Conservation (phyloP, 1,140 invertebrate genomes). For the Saccostrea glomerata region DNA sequence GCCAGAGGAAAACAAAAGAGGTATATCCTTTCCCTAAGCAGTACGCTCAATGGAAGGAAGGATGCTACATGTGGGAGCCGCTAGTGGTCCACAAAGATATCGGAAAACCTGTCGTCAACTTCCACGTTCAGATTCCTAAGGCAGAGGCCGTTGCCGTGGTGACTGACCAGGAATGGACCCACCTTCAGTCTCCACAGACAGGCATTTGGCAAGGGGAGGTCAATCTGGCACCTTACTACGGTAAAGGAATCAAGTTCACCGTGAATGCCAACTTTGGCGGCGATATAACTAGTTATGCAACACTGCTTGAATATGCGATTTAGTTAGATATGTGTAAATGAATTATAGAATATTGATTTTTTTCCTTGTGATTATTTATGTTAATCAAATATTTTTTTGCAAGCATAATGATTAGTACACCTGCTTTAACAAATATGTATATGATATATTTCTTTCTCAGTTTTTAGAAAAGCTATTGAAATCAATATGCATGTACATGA, state of each 20-base stretch:
- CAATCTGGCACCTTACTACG: slow-evolving; percentile 62
- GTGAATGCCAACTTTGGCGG: slow-evolving; percentile 77
- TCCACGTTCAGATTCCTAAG: slow-evolving; percentile 72
- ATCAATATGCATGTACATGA: neutral
- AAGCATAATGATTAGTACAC: neutral
- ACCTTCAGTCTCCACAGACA: slow-evolving; percentile 66
- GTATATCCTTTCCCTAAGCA: slow-evolving; percentile 75
- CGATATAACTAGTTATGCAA: slow-evolving; percentile 75
- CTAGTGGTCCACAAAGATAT: slow-evolving; percentile 59
- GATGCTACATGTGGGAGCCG: slow-evolving; percentile 76
- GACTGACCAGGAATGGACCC: slow-evolving; percentile 76
- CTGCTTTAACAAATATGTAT: neutral
- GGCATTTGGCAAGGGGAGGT: slow-evolving; percentile 75
- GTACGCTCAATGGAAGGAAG: slow-evolving; percentile 79
- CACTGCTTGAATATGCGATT: slow-evolving; percentile 74
- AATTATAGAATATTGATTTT: neutral
- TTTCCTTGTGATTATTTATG: neutral
- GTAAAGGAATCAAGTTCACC: slow-evolving; percentile 67
- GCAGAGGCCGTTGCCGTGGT: slow-evolving; percentile 76
- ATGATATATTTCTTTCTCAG: neutral
- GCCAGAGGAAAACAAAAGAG: slow-evolving; percentile 58
- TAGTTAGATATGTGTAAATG: neutral
- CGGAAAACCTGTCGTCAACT: slow-evolving; percentile 63
- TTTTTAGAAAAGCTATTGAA: neutral
- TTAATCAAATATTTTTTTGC: neutral